These are phyloP conservation scores for Xerus rutilus DNA, from an alignment of 2,797 vertebrate species.

Conservation along the genomic window DNA sequence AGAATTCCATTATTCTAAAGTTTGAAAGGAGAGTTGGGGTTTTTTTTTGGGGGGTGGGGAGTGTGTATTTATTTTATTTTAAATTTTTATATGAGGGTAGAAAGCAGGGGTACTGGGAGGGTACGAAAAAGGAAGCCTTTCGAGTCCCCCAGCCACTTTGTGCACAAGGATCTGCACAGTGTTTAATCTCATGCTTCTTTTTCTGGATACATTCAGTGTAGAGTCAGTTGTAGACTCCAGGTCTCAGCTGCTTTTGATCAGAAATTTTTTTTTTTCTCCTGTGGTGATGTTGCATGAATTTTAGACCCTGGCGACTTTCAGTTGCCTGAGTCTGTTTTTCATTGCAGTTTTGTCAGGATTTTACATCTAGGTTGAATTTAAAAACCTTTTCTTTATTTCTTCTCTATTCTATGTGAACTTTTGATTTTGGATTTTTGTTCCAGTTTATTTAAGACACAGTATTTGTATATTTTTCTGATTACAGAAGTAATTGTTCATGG, in stretches of 20 bases:
- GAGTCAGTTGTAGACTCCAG: conserved; percentile 70
- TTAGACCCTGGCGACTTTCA: conserved; percentile 66
- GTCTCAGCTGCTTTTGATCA: conserved; percentile 80
- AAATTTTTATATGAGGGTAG: background rate
- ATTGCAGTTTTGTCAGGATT: conserved; percentile 77
- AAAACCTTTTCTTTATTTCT: conserved; percentile 55
- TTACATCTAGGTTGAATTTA: conserved; percentile 66
- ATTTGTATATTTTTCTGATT: conserved; percentile 48
- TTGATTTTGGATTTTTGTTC: conserved; percentile 37
- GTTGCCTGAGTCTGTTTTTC: conserved; percentile 79
- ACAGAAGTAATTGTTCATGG: conserved; percentile 5
- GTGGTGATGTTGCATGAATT: conserved; percentile 73
- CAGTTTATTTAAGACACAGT: conserved; percentile 25
- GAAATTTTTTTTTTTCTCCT: conserved; percentile 36
- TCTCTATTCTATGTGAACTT: conserved; percentile 76
- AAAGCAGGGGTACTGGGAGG: too few relatives aligned
- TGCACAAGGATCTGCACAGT: background rate
- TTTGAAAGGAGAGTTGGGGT: background rate
- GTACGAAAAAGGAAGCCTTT: background rate
- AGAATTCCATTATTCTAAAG: background rate
- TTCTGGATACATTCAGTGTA: background rate
- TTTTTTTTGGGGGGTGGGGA: background rate
- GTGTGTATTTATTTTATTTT: background rate
- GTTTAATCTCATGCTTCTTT: conserved; percentile 1
- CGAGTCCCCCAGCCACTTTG: background rate